phyloP scores from a whole-genome alignment of 2,113 vertebrate genomes.

The Chauna torquata region DNA sequence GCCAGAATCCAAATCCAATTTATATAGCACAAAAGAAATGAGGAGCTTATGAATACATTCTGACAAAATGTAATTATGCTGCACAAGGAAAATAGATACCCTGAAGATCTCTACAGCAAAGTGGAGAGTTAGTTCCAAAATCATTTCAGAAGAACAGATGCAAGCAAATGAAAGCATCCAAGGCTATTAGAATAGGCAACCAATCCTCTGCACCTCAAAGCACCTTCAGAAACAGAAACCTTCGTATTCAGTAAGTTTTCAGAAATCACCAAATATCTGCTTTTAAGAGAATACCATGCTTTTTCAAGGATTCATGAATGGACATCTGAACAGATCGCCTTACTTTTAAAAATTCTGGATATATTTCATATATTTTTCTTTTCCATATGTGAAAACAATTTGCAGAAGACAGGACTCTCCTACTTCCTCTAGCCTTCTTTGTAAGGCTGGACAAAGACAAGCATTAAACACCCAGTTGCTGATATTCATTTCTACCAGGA shows the following conservation, averaged over 20 bases:
- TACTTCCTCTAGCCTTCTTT: background rate
- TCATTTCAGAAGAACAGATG: background rate
- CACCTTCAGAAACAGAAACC: background rate
- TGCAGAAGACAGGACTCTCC: background rate
- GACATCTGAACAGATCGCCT: background rate
- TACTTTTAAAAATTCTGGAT: background rate
- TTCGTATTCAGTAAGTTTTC: background rate
- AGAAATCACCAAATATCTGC: background rate
- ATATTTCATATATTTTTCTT: no score
- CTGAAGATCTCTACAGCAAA: accelerated
- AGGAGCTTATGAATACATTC: background rate
- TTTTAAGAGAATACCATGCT: background rate
- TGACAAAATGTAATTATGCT: background rate
- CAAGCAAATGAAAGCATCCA: background rate
- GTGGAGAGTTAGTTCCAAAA: background rate
- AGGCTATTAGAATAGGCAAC: background rate
- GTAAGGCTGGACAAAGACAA: background rate
- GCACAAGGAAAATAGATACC: background rate
- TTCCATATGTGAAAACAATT: background rate
- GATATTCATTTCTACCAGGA: background rate
- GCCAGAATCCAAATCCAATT: background rate
- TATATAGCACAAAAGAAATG: background rate
- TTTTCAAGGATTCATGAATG: background rate
- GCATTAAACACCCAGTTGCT: background rate
- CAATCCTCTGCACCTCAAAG: background rate